Evolutionary conservation across 2,888 invertebrate genomes (phyloP).

Genomic region (Laspeyria flexula): DNA sequence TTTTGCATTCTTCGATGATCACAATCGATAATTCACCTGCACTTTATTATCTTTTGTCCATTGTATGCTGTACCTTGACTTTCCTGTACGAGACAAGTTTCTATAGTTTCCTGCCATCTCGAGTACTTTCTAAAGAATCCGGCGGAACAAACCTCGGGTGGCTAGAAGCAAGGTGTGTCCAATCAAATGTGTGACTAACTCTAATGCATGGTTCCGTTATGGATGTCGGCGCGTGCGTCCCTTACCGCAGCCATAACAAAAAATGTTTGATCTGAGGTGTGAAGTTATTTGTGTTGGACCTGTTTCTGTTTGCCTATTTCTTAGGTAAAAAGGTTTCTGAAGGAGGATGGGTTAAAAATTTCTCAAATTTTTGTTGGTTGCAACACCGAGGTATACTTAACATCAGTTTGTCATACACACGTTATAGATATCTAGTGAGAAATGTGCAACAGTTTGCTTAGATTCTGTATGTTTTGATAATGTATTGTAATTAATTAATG

Average conservation of each 20-base stretch:
- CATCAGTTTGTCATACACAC: no score
- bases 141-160: slow-evolving; percentile 62
- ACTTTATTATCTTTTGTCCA: slow-evolving; percentile 13
- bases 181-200: slow-evolving; percentile 64
- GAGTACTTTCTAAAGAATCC: slow-evolving; percentile 69
- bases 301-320: background rate
- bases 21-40: slow-evolving; percentile 1
- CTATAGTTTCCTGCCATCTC: slow-evolving; percentile 10
- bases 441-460: no score
- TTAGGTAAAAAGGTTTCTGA: background rate
- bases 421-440: no score
- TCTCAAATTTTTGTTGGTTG: background rate
- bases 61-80: slow-evolving; percentile 4
- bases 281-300: slow-evolving; percentile 7
- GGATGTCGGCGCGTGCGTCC: slow-evolving; percentile 57
- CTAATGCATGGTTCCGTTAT: slow-evolving; percentile 69
- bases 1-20: background rate
- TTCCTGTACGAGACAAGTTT: slow-evolving; percentile 6
- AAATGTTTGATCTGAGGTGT: slow-evolving; percentile 31
- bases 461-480: no score
- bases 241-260: slow-evolving; percentile 16
- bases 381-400: no score
- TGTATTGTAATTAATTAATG: no score
- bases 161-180: slow-evolving; percentile 48
- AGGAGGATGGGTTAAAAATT: background rate